Evolutionary conservation across 2,888 invertebrate genomes (phyloP).

Genomic region (Acleris cristana): DNA sequence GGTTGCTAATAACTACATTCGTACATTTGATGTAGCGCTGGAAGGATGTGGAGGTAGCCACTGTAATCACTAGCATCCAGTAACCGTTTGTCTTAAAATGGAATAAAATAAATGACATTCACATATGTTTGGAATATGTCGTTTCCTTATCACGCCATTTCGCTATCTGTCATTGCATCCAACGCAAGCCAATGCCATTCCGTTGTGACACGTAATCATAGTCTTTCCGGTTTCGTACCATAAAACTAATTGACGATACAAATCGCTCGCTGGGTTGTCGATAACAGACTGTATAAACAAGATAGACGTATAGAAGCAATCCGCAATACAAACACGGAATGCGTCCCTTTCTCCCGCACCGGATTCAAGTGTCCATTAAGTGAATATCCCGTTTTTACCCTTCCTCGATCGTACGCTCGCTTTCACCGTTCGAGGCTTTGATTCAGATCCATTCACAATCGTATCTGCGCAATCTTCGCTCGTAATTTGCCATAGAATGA

Average conservation of each 20-base stretch:
- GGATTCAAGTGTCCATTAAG: constrained; percentile 23
- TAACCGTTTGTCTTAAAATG: neutral
- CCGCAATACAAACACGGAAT: constrained; percentile 6
- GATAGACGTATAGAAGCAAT: neutral
- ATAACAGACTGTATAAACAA: neutral
- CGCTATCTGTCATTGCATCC: constrained; percentile 34
- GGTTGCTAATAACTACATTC: constrained; percentile 23
- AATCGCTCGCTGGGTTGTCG: neutral
- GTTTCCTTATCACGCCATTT: constrained; percentile 28
- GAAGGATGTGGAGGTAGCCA: neutral
- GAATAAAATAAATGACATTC: constrained; percentile 9
- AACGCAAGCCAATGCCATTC: constrained; percentile 27
- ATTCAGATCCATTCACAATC: constrained; percentile 30
- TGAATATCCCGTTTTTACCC: constrained; percentile 30
- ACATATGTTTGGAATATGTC: constrained; percentile 6
- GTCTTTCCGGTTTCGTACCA: constrained; percentile 17
- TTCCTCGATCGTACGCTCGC: constrained; percentile 17
- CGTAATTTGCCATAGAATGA: constrained; percentile 16
- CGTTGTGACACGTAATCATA: constrained; percentile 8
- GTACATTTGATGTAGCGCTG: constrained; percentile 7
- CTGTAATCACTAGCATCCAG: neutral
- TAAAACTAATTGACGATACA: neutral
- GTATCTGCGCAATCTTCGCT: constrained; percentile 21
- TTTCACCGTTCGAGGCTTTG: constrained; percentile 31
- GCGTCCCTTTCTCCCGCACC: constrained; percentile 11